Percentiles rank a stretch among this genome's conserved stretches.
Conservation (phyloP, 1,140 invertebrate species). For the Agrilus planipennis region DNA sequence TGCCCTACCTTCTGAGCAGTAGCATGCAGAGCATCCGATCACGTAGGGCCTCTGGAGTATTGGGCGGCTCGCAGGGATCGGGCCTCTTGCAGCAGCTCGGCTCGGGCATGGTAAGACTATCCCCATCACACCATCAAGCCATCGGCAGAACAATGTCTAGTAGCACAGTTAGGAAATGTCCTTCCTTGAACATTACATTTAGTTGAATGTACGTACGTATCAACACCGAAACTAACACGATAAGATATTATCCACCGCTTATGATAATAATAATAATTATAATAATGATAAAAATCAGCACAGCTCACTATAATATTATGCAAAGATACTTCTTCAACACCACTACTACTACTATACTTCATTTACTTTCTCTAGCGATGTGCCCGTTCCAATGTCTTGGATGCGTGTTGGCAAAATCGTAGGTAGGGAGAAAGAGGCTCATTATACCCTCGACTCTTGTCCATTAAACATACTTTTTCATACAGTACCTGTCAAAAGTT, state of each 20-base stretch:
- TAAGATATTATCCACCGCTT: constrained; percentile 3
- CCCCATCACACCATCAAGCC: constrained; percentile 47
- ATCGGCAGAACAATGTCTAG: constrained; percentile 53
- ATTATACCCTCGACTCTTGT: too few relatives aligned
- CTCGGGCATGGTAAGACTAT: constrained; percentile 77
- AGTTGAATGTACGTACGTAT: constrained; percentile 34
- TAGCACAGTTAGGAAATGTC: constrained; percentile 68
- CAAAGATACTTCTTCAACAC: neutral
- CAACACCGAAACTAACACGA: constrained; percentile 15
- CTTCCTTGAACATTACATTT: constrained; percentile 52
- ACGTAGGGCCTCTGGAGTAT: constrained; percentile 57
- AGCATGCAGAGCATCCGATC: constrained; percentile 74
- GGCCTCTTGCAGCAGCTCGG: constrained; percentile 71
- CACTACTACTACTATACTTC: constrained; percentile 5
- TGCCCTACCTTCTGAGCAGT: constrained; percentile 67
- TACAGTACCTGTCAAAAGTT: too few relatives aligned
- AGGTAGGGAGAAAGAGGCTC: too few relatives aligned
- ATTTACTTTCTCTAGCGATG: too few relatives aligned
- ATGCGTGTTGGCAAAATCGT: too few relatives aligned
- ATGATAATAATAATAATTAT: constrained; percentile 5
- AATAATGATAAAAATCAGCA: constrained; percentile 1
- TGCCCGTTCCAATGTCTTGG: too few relatives aligned
- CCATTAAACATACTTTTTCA: too few relatives aligned
- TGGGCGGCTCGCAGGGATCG: constrained; percentile 52
- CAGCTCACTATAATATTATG: neutral